Evolutionary conservation across 2,888 invertebrate genomes (phyloP).

Genomic region (Yponomeuta sedellus): DNA sequence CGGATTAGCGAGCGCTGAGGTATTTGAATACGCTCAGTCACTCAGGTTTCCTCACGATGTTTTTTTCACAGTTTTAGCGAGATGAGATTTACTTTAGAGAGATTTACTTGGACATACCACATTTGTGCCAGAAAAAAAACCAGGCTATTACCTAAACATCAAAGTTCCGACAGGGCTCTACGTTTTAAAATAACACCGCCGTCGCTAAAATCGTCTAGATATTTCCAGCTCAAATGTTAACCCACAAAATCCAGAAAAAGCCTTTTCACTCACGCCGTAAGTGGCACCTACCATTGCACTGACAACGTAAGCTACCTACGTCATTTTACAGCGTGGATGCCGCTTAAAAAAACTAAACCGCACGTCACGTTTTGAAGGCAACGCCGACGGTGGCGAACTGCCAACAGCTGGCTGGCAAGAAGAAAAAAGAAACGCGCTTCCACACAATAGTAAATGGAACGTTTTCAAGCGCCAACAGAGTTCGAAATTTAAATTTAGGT

Average conservation of each 20-base stretch:
- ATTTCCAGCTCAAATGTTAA: background rate
- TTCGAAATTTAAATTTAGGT: constrained; percentile 12
- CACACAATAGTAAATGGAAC: constrained; percentile 12
- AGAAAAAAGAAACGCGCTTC: background rate
- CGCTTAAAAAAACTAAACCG: constrained; percentile 3
- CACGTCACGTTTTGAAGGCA: constrained; percentile 7
- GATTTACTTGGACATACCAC: no score
- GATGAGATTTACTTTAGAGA: no score
- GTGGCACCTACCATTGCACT: background rate
- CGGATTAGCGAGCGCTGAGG: no score
- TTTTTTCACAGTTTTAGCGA: no score
- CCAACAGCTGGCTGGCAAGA: constrained; percentile 11
- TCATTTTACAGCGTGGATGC: background rate
- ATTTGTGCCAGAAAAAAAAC: no score
- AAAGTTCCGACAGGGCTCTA: no score
- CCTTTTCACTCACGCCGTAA: background rate
- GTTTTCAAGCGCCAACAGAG: constrained; percentile 7
- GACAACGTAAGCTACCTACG: constrained; percentile 5
- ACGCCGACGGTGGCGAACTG: constrained; percentile 5
- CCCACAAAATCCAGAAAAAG: background rate
- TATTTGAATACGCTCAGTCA: no score
- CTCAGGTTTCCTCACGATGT: no score
- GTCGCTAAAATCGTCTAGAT: background rate
- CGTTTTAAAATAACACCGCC: no score
- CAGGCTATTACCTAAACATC: no score